Evolutionary conservation across 1,140 invertebrate species (phyloP).

Genomic region (Macrosteles quadrilineatus): DNA sequence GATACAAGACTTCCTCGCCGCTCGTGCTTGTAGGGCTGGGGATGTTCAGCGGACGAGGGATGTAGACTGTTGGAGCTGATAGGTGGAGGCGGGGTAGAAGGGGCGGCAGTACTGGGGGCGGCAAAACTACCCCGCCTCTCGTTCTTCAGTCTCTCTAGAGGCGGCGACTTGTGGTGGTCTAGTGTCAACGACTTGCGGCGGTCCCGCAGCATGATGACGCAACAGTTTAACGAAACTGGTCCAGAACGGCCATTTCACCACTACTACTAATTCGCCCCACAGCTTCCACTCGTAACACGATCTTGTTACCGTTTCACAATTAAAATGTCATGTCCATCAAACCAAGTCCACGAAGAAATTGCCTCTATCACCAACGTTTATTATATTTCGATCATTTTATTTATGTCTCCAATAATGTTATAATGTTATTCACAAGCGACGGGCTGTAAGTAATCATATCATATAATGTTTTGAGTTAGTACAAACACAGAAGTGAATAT

Average conservation of each 20-base stretch:
- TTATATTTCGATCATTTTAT: too few relatives aligned
- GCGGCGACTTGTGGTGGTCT: constrained; percentile 45
- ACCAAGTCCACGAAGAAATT: too few relatives aligned
- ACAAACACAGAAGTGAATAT: too few relatives aligned
- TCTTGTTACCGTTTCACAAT: too few relatives aligned
- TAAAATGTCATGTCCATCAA: not conserved
- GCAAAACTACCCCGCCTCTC: constrained; percentile 40
- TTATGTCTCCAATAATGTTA: too few relatives aligned
- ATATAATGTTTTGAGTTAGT: too few relatives aligned
- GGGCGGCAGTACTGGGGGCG: not conserved
- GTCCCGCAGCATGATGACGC: constrained; percentile 35
- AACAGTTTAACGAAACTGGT: not conserved
- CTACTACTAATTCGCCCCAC: not conserved
- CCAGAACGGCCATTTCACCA: not conserved
- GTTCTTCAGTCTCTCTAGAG: constrained; percentile 33
- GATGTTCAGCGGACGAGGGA: constrained; percentile 32
- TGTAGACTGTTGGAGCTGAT: constrained; percentile 30
- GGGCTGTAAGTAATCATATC: too few relatives aligned
- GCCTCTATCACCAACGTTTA: too few relatives aligned
- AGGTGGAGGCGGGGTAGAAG: constrained; percentile 32
- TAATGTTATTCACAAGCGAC: too few relatives aligned
- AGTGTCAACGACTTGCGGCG: constrained; percentile 48
- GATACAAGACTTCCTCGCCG: constrained; percentile 46
- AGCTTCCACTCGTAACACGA: not conserved
- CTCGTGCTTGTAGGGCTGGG: constrained; percentile 40